These are phyloP conservation scores for Vollenhovia emeryi DNA, from an alignment of 1,140 invertebrate species.

Conservation along the genomic window DNA sequence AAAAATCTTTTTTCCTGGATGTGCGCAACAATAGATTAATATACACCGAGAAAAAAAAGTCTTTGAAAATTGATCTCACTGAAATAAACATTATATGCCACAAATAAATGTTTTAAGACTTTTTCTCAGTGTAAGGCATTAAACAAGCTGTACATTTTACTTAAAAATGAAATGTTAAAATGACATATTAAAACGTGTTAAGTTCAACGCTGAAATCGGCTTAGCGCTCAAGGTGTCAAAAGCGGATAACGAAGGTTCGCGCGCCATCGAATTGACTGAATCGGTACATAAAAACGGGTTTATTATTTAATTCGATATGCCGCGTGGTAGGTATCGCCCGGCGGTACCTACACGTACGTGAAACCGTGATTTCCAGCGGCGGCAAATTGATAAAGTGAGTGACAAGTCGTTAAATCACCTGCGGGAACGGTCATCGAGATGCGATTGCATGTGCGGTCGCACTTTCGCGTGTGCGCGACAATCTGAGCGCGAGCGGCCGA, in stretches of 20 bases:
- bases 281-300: conserved; percentile 53
- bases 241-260: background rate
- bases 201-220: no score
- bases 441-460: conserved; percentile 73
- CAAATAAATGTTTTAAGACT: no score
- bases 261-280: background rate
- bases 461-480: conserved; percentile 68
- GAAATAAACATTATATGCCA: no score
- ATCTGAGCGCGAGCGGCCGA: background rate
- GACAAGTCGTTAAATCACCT: conserved; percentile 84
- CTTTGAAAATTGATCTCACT: no score
- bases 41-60: no score
- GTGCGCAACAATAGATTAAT: no score
- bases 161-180: no score
- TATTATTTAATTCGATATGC: conserved; percentile 64
- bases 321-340: conserved; percentile 53
- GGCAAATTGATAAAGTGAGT: conserved; percentile 83
- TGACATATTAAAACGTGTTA: no score
- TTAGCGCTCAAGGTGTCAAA: no score
- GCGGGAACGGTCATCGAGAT: conserved; percentile 73
- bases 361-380: conserved; percentile 64
- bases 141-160: no score
- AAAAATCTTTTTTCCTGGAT: no score
- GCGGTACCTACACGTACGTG: conserved; percentile 63
- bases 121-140: no score